Conservation (phyloP, 2,797 vertebrate genomes). For the Streptopelia turtur region DNA sequence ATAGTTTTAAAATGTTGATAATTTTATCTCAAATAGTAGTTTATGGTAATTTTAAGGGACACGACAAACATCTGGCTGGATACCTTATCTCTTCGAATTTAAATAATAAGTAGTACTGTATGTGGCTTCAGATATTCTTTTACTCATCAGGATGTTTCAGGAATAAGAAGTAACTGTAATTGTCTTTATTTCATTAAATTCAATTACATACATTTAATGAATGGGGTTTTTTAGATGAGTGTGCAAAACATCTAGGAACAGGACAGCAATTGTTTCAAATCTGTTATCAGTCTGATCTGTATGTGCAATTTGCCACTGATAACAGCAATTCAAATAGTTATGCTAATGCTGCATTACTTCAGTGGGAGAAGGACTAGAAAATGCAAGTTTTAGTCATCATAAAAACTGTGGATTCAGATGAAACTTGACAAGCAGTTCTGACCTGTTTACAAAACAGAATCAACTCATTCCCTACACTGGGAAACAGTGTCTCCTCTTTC, state of each 20-base stretch:
- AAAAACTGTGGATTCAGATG: not conserved
- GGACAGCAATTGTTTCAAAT: not conserved
- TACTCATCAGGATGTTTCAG: not conserved
- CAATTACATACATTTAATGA: not conserved
- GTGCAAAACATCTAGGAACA: not conserved
- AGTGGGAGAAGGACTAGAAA: not conserved
- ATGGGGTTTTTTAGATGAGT: not conserved
- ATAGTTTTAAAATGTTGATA: not conserved
- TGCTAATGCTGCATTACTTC: not conserved
- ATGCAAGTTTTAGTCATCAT: not conserved
- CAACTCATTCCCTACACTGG: not conserved
- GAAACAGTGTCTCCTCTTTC: not conserved
- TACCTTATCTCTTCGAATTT: not conserved
- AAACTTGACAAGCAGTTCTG: not conserved
- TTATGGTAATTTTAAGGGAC: not conserved
- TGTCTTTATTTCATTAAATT: not conserved
- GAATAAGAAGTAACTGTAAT: not conserved
- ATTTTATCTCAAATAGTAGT: not conserved
- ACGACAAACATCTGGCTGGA: not conserved
- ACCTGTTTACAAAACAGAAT: not conserved
- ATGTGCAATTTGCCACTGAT: not conserved
- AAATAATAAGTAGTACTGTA: not conserved
- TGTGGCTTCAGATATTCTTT: not conserved
- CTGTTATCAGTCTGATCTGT: not conserved
- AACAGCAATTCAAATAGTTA: not conserved